Percentiles rank a stretch among this genome's conserved stretches.
Evolutionary conservation across 2,888 invertebrate species (phyloP).

Genomic region (Epirrhoe tristata): DNA sequence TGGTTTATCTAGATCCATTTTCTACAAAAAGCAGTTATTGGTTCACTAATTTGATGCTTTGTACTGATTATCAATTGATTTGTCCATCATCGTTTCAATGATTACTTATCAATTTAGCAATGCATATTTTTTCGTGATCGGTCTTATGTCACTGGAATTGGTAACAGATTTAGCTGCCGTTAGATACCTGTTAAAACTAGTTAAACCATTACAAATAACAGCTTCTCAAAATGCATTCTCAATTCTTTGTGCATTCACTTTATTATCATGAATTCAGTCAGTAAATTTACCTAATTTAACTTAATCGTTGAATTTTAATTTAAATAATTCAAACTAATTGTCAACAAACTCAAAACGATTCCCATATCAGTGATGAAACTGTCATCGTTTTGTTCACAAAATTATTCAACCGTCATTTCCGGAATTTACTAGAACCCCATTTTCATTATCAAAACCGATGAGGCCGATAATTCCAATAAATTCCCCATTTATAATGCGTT

Average conservation of each 20-base stretch:
- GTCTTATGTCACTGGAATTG: no score
- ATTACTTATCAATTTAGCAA: neutral
- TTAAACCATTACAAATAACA: no score
- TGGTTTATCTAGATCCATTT: slow-evolving; percentile 11
- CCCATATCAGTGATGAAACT: slow-evolving; percentile 28
- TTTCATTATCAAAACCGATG: slow-evolving; percentile 34
- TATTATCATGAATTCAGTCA: neutral
- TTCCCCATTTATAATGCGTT: slow-evolving; percentile 37
- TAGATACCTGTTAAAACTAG: no score
- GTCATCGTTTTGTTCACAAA: slow-evolving; percentile 21
- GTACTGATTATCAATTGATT: neutral
- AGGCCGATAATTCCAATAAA: slow-evolving; percentile 29
- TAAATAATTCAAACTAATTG: slow-evolving; percentile 19
- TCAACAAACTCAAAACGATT: slow-evolving; percentile 16
- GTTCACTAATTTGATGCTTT: neutral
- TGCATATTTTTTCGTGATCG: no score
- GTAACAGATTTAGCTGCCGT: no score
- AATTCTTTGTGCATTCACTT: no score
- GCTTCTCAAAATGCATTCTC: no score
- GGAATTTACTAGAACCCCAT: slow-evolving; percentile 27
- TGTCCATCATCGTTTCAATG: neutral
- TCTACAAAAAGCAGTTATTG: slow-evolving; percentile 1
- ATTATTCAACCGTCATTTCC: slow-evolving; percentile 29
- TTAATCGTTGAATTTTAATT: slow-evolving; percentile 11
- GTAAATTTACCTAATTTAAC: neutral